Evolutionary conservation across 2,888 invertebrate genomes (phyloP), one percentile per base, ranked within the genome.

Genomic region (Incurvaria masculella): DNA sequence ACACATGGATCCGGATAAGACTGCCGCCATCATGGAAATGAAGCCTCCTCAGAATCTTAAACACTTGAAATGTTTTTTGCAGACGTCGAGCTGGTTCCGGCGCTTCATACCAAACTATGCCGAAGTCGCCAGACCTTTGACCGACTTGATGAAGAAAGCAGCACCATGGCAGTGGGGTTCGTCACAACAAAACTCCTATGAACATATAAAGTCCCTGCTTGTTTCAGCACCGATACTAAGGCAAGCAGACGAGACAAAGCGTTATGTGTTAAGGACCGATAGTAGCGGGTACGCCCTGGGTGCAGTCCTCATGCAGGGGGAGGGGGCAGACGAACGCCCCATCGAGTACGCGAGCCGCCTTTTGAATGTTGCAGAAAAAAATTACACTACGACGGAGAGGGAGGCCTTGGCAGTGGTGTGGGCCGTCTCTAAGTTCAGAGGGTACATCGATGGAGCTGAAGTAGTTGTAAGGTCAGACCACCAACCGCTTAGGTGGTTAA

Each of bases 31-130:
- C 0, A 14, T 38, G 0, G 40, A 56, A 17, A 57, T 61, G 50
- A 21, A 50, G 17, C 8, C 49, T 1, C 61, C 61, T 0, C 23
- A 46, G 19, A 60, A 58, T 21, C 16, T 58, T 2, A 59, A 59
- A 41, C 56, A 60, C 43, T 46, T 56, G 6, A 54, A 49, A 2
- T 54, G 56, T 1, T 63, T 64, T 42, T 16, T 64, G 2, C 60
- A 62, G 49, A 62, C 55, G 4, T 53, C 54, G 14, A 57, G 57
- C 0, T 61, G 62, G 59, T 62, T 58, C 43, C 39, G 60, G 21
- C n/a, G n/a, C n/a, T n/a, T n/a, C n/a, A n/a, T n/a, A n/a, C n/a
- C n/a, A n/a, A n/a, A n/a, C n/a, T n/a, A 21, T 60, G 46, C 57
- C 0, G 33, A 53, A 5, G 52, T 59, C 0, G 49, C 56, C 1